Conservation (phyloP, 2,113 vertebrate species). For the Paralichthys olivaceus region DNA sequence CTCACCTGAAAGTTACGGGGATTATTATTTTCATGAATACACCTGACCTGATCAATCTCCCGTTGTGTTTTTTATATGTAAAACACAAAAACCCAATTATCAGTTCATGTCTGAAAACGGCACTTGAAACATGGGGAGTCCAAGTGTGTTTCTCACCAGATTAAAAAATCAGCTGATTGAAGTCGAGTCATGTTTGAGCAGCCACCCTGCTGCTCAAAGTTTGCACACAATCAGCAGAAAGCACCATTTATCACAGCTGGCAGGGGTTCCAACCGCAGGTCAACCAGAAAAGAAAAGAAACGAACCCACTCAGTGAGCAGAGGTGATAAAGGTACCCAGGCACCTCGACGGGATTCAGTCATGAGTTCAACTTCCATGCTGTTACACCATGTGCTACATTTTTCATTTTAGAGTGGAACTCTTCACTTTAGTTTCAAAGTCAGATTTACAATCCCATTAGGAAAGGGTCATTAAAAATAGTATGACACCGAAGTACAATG, state of each 20-base stretch:
- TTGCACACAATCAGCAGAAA: constrained; percentile 32
- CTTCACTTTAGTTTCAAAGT: background rate
- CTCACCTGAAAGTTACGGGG: too few species aligned
- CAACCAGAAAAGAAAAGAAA: background rate
- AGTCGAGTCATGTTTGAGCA: constrained; percentile 31
- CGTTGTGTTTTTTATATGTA: too few species aligned
- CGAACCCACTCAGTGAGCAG: constrained; percentile 17
- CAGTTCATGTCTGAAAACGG: too few species aligned
- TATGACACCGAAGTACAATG: constrained; percentile 14
- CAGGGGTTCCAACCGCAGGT: constrained; percentile 20
- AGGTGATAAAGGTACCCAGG: background rate
- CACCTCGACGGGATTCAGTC: constrained; percentile 18
- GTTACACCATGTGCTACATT: constrained; percentile 22
- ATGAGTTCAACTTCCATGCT: constrained; percentile 33
- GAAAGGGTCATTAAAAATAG: constrained; percentile 20
- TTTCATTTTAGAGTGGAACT: constrained; percentile 10
- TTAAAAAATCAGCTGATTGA: constrained; percentile 23
- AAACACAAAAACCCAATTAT: too few species aligned
- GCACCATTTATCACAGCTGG: constrained; percentile 2
- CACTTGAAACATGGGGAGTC: background rate
- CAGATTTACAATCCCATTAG: constrained; percentile 15
- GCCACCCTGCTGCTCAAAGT: constrained; percentile 11
- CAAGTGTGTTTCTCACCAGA: constrained; percentile 15
- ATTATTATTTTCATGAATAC: too few species aligned
- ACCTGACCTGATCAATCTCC: too few species aligned